phyloP scores from a whole-genome alignment of 2,888 invertebrate species.

The Diloba caeruleocephala region DNA sequence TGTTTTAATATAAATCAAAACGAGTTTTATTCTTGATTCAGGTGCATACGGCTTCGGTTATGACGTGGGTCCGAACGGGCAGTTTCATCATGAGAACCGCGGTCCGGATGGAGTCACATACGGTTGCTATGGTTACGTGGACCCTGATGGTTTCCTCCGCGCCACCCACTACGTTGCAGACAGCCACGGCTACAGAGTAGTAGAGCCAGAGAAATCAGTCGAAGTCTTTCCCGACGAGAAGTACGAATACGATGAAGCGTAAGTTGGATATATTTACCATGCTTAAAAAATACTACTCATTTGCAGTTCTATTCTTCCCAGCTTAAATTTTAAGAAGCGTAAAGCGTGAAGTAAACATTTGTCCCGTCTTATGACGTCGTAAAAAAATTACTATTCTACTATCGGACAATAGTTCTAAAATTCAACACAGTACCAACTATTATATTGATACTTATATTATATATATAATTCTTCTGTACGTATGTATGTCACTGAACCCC shows the following conservation, averaged over 20 bases:
- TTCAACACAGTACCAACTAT: too few relatives aligned
- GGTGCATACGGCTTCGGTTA: slow-evolving; percentile 94
- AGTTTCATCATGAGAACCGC: slow-evolving; percentile 94
- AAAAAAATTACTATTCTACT: too few relatives aligned
- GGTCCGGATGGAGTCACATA: slow-evolving; percentile 94
- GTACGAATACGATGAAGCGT: slow-evolving; percentile 82
- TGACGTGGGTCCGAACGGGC: slow-evolving; percentile 92
- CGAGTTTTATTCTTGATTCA: slow-evolving; percentile 64
- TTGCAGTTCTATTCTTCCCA: too few relatives aligned
- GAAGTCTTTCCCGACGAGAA: slow-evolving; percentile 90
- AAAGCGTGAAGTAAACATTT: too few relatives aligned
- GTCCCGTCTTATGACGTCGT: too few relatives aligned
- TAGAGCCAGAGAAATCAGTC: slow-evolving; percentile 91
- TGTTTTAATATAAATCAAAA: slow-evolving; percentile 18
- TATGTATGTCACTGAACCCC: too few relatives aligned
- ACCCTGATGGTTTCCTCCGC: slow-evolving; percentile 90
- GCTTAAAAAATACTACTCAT: too few relatives aligned
- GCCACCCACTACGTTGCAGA: slow-evolving; percentile 94
- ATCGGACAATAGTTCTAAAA: too few relatives aligned
- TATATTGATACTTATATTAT: too few relatives aligned
- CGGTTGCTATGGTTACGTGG: slow-evolving; percentile 94
- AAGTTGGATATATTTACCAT: too few relatives aligned
- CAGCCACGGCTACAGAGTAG: slow-evolving; percentile 93
- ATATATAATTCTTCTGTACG: too few relatives aligned
- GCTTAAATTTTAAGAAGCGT: too few relatives aligned